Conservation (phyloP, 2,113 vertebrate species). For the Silurus meridionalis region DNA sequence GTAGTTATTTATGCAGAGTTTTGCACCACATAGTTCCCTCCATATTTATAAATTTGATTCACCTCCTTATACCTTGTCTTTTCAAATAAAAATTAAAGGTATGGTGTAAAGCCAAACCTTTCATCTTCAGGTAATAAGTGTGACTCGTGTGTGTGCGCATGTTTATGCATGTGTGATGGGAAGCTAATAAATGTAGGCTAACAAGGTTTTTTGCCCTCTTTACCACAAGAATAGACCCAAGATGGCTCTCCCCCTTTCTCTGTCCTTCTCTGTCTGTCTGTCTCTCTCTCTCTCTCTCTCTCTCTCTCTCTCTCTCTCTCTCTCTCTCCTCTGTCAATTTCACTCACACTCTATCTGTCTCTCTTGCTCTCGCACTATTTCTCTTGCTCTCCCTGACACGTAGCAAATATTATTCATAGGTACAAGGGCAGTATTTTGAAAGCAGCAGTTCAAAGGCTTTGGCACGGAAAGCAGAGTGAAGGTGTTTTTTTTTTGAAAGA, state of each 20-base stretch:
- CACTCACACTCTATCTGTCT: slow-evolving; percentile 20
- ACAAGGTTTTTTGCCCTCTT: slow-evolving; percentile 47
- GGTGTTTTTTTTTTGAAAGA: slow-evolving; percentile 69
- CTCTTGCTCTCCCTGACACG: slow-evolving; percentile 65
- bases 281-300: slow-evolving; percentile 30
- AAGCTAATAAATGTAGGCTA: slow-evolving; percentile 56
- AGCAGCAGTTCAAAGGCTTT: slow-evolving; percentile 76
- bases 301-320: slow-evolving; percentile 55
- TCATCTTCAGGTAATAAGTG: slow-evolving; percentile 68
- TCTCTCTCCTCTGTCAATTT: slow-evolving; percentile 54
- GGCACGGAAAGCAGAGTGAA: slow-evolving; percentile 65
- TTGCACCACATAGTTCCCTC: slow-evolving; percentile 74
- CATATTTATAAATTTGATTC: slow-evolving; percentile 76
- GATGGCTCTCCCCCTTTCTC: slow-evolving; percentile 22
- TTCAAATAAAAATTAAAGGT: slow-evolving; percentile 81
- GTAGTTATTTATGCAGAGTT: slow-evolving; percentile 58
- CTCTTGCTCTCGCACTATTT: slow-evolving; percentile 60
- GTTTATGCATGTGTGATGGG: slow-evolving; percentile 47
- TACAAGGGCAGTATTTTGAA: slow-evolving; percentile 77
- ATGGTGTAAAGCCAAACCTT: slow-evolving; percentile 76
- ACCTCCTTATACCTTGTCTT: slow-evolving; percentile 70
- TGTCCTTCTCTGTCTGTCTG: slow-evolving; percentile 56
- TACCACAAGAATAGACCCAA: slow-evolving; percentile 43
- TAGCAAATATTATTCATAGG: slow-evolving; percentile 80
- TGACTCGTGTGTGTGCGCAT: slow-evolving; percentile 21